These are phyloP conservation scores for Phasianus colchicus DNA, from an alignment of 2,113 vertebrate species.

Conservation along the genomic window DNA sequence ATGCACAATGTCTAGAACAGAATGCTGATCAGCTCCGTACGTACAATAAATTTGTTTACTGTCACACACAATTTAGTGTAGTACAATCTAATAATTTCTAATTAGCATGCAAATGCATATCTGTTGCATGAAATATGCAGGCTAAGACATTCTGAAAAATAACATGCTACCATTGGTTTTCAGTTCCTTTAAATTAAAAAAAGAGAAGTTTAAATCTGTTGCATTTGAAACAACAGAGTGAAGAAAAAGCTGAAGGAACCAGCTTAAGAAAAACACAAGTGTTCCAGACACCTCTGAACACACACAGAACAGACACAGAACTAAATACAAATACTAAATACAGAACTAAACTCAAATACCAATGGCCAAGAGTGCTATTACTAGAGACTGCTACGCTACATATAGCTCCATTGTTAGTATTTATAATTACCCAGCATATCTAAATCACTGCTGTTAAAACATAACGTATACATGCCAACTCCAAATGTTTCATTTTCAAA, in stretches of 20 bases:
- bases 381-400: not conserved
- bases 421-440: not conserved
- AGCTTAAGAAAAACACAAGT: not conserved
- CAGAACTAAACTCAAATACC: not conserved
- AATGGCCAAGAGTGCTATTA: not conserved
- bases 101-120: conserved; percentile 16
- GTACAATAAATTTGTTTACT: not conserved
- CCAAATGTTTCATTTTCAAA: not conserved
- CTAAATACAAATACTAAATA: not conserved
- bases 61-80: not conserved
- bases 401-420: not conserved
- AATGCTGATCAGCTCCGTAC: not conserved
- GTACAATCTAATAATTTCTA: not conserved
- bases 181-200: not conserved
- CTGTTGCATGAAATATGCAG: not conserved
- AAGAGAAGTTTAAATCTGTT: not conserved
- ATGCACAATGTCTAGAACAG: not conserved
- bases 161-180: not conserved
- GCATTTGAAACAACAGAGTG: not conserved
- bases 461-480: not conserved
- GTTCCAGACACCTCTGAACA: not conserved
- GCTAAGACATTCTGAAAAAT: not conserved
- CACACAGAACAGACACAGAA: not conserved
- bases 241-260: not conserved
- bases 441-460: not conserved